Percentiles rank a stretch among this genome's conserved stretches.
Evolutionary conservation across 2,797 vertebrate species (phyloP).

Genomic region (Tapera naevia): DNA sequence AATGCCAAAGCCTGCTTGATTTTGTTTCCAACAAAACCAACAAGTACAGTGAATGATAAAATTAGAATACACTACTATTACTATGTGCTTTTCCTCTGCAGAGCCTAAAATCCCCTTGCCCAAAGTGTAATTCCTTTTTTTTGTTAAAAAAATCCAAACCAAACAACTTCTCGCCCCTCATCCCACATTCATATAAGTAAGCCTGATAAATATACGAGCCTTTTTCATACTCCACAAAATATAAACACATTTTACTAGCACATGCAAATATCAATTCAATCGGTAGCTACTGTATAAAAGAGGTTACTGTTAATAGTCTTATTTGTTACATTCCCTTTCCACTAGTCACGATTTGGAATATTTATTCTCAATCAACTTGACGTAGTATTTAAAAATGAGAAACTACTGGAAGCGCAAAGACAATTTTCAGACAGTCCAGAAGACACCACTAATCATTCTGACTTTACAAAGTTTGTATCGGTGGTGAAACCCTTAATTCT

Average conservation of each 20-base stretch:
- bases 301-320: neutral
- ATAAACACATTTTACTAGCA: neutral
- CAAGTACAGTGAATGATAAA: neutral
- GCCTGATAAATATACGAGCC: neutral
- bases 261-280: neutral
- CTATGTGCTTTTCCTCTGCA: neutral
- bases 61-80: neutral
- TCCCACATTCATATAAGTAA: neutral
- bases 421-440: neutral
- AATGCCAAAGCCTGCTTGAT: neutral
- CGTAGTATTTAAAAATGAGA: neutral
- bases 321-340: neutral
- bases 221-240: neutral
- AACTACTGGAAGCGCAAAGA: neutral
- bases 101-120: neutral
- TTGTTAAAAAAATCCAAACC: too few species aligned
- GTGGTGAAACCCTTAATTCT: neutral
- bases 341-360: neutral
- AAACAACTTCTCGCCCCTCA: too few species aligned
- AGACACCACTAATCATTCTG: neutral
- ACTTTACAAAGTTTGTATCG: neutral
- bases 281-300: neutral
- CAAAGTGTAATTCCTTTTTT: neutral
- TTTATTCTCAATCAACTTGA: neutral
- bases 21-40: constrained; percentile 3